Evolutionary conservation across 2,797 vertebrate species (phyloP).

Genomic region (Paratrypauchen microcephalus): DNA sequence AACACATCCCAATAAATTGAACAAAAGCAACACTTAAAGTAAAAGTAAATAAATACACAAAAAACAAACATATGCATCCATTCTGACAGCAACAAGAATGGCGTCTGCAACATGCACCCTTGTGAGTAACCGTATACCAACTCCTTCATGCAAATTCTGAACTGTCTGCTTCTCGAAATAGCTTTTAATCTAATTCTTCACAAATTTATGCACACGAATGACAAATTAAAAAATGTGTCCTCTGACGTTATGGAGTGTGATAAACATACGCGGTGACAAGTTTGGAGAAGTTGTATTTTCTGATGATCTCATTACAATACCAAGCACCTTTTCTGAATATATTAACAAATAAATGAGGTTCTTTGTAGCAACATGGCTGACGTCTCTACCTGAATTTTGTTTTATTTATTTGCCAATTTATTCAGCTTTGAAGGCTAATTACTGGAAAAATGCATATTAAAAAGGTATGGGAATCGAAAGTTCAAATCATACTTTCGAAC

Average conservation of each 20-base stretch:
- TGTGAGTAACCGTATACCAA: too few relatives aligned
- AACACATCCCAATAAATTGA: not conserved
- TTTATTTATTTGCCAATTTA: constrained; percentile 20
- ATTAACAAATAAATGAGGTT: constrained; percentile 21
- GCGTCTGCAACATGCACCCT: constrained; percentile 1
- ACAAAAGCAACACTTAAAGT: not conserved
- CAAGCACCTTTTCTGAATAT: constrained; percentile 11
- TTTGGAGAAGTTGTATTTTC: constrained; percentile 24
- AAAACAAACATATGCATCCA: not conserved
- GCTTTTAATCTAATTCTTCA: constrained; percentile 5
- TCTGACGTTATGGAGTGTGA: not conserved
- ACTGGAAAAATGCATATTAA: not conserved
- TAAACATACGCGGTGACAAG: constrained; percentile 20
- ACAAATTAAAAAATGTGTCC: constrained; percentile 2
- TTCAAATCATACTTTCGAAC: too few relatives aligned
- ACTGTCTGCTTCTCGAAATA: not conserved
- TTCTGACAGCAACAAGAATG: constrained; percentile 13
- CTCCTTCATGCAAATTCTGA: constrained; percentile 38
- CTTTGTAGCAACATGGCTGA: constrained; percentile 12
- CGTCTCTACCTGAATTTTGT: not conserved
- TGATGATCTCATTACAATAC: constrained; percentile 31
- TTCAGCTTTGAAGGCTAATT: constrained; percentile 9
- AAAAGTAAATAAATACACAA: not conserved
- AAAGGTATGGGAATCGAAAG: too few relatives aligned
- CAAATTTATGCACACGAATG: not conserved